These are phyloP conservation scores for Stenichneumon culpator DNA, from an alignment of 2,888 invertebrate genomes.

Conservation along the genomic window DNA sequence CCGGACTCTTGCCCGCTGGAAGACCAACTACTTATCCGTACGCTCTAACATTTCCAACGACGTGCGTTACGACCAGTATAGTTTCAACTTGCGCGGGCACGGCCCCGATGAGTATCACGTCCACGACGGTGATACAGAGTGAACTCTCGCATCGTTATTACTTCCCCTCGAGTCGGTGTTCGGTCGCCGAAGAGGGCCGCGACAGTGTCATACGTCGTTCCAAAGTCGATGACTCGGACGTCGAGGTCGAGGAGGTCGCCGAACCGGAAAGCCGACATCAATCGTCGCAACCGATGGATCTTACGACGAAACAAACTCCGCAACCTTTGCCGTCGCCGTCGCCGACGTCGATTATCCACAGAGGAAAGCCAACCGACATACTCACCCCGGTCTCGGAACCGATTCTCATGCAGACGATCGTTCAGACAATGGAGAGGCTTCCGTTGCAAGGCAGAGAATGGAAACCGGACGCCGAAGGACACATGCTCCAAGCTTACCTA, in stretches of 20 bases:
- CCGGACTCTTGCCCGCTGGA: slow-evolving; percentile 87
- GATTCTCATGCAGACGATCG: slow-evolving; percentile 88
- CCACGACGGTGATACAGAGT: slow-evolving; percentile 77
- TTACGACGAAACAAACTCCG: slow-evolving; percentile 82
- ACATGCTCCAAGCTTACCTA: slow-evolving; percentile 90
- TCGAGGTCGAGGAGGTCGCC: slow-evolving; percentile 72
- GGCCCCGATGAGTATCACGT: slow-evolving; percentile 66
- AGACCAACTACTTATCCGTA: slow-evolving; percentile 91
- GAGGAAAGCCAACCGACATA: slow-evolving; percentile 85
- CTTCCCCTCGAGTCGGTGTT: slow-evolving; percentile 81
- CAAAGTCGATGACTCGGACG: slow-evolving; percentile 74
- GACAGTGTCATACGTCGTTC: slow-evolving; percentile 76
- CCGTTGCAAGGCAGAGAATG: slow-evolving; percentile 87
- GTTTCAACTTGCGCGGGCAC: slow-evolving; percentile 59
- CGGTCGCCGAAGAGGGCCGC: slow-evolving; percentile 70
- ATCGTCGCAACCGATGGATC: slow-evolving; percentile 84
- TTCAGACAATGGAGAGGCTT: slow-evolving; percentile 88
- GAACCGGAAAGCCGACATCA: slow-evolving; percentile 68
- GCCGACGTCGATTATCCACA: slow-evolving; percentile 60
- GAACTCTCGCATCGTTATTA: slow-evolving; percentile 82
- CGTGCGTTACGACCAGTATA: slow-evolving; percentile 67
- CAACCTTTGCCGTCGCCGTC: slow-evolving; percentile 49
- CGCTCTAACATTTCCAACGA: slow-evolving; percentile 76
- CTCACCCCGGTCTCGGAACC: slow-evolving; percentile 88
- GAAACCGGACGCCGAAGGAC: slow-evolving; percentile 86